A percentile compares a stretch with the other conserved stretches of the same genome.
phyloP scores from a whole-genome alignment of 2,113 vertebrate species.

The Peromyscus leucopus region DNA sequence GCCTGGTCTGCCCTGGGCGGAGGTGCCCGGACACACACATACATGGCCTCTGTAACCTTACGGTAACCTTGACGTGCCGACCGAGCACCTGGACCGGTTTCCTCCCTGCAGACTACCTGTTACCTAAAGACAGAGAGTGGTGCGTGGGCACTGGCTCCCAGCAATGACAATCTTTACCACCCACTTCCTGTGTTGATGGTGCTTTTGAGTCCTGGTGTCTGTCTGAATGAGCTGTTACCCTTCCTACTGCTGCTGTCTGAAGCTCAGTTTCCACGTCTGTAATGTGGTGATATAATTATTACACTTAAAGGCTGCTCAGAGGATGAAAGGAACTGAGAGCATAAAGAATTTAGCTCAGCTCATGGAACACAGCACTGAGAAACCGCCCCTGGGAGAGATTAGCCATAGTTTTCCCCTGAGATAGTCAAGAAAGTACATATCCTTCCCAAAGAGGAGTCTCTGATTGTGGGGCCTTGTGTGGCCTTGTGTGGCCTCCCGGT shows the following conservation, averaged over 20 bases:
- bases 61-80: constrained; percentile 23
- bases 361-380: background rate
- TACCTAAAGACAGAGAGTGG: constrained; percentile 55
- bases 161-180: constrained; percentile 65
- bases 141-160: constrained; percentile 68
- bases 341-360: background rate
- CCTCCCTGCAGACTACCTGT: constrained; percentile 65
- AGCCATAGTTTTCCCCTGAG: background rate
- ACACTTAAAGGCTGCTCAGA: background rate
- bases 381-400: background rate
- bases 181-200: constrained; percentile 80
- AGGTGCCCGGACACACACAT: background rate
- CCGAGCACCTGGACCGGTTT: constrained; percentile 65
- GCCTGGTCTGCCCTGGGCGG: background rate
- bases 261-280: constrained; percentile 66
- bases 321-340: constrained; percentile 43
- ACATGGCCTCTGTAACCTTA: constrained; percentile 4
- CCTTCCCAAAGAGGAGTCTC: background rate
- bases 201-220: constrained; percentile 45
- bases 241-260: background rate
- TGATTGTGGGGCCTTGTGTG: background rate
- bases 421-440: background rate
- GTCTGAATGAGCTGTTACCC: constrained; percentile 36
- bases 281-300: constrained; percentile 58
- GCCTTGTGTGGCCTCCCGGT: too few species aligned